These are phyloP conservation scores for Nanger granti DNA, from an alignment of 2,113 vertebrate species.

Conservation along the genomic window DNA sequence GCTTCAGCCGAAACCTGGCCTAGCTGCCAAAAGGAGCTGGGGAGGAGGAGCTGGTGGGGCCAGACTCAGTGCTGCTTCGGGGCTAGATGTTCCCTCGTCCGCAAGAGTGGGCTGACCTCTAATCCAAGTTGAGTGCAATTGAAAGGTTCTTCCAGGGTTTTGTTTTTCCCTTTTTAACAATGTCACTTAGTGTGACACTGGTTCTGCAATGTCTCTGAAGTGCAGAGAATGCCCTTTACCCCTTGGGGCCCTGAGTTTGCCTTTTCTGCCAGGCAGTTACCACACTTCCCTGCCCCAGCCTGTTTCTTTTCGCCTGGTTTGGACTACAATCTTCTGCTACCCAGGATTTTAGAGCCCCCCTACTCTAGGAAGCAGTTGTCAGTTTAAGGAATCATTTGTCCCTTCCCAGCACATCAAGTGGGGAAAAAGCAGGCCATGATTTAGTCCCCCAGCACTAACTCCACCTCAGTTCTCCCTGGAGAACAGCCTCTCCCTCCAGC, in stretches of 20 bases:
- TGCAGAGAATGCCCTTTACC: slow-evolving; percentile 61
- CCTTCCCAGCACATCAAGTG: slow-evolving; percentile 71
- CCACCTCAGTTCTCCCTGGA: slow-evolving; percentile 47
- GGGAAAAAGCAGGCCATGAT: slow-evolving; percentile 30
- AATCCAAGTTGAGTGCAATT: slow-evolving; percentile 75
- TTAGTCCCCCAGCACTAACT: slow-evolving; percentile 69
- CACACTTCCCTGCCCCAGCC: slow-evolving; percentile 25
- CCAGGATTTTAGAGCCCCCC: slow-evolving; percentile 1
- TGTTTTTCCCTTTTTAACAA: slow-evolving; percentile 25
- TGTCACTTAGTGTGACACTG: slow-evolving; percentile 80
- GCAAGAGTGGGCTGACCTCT: slow-evolving; percentile 56
- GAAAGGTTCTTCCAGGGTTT: slow-evolving; percentile 60
- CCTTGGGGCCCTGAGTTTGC: slow-evolving; percentile 34
- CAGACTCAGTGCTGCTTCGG: slow-evolving; percentile 69
- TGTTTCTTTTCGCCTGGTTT: slow-evolving; percentile 36
- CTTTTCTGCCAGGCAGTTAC: slow-evolving; percentile 45
- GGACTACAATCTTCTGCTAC: neutral
- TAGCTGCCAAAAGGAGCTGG: neutral
- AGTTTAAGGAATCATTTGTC: slow-evolving; percentile 63
- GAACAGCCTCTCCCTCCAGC: slow-evolving; percentile 40
- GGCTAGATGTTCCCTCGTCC: slow-evolving; percentile 65
- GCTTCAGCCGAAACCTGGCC: slow-evolving; percentile 3
- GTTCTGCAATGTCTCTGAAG: slow-evolving; percentile 70
- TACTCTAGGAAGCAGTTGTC: slow-evolving; percentile 53
- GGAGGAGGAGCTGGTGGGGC: neutral